Percentiles rank a stretch among this genome's conserved stretches.
phyloP scores from a whole-genome alignment of 2,797 vertebrate genomes.

The Erpetoichthys calabaricus region DNA sequence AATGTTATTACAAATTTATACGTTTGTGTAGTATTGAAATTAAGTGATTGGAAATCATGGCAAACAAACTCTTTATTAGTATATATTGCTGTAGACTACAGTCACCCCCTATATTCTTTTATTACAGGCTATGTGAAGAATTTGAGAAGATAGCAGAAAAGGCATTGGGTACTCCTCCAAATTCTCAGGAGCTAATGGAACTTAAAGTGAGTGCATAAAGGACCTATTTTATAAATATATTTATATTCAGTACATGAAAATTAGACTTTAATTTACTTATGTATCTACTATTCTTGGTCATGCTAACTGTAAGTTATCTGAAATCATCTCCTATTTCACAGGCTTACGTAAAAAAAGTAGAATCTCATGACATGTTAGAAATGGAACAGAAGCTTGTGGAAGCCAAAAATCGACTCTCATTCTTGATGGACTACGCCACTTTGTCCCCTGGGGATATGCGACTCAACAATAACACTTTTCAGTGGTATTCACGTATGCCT shows the following conservation, averaged over 20 bases:
- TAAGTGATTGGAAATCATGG: too few relatives aligned
- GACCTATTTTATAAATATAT: neutral
- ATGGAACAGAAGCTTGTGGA: constrained; percentile 52
- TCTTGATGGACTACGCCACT: constrained; percentile 52
- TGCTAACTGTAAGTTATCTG: too few relatives aligned
- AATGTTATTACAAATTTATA: too few relatives aligned
- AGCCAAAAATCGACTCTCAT: constrained; percentile 47
- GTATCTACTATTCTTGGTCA: too few relatives aligned
- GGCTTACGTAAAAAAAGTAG: constrained; percentile 50
- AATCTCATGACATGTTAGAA: constrained; percentile 46
- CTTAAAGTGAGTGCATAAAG: constrained; percentile 51
- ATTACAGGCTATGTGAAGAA: constrained; percentile 62
- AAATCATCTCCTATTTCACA: constrained; percentile 16
- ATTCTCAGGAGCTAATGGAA: constrained; percentile 68
- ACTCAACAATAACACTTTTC: constrained; percentile 54
- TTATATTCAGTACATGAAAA: neutral
- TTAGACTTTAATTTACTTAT: neutral
- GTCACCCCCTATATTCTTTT: neutral
- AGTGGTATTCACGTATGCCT: constrained; percentile 66
- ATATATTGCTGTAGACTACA: too few relatives aligned
- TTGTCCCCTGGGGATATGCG: constrained; percentile 53
- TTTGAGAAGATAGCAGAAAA: constrained; percentile 70
- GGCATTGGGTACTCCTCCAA: constrained; percentile 57
- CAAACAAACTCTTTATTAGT: too few relatives aligned
- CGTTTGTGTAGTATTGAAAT: too few relatives aligned